These are phyloP conservation scores for Melanotaenia parkinsoni DNA, from an alignment of 2,797 vertebrate species.

Conservation along the genomic window DNA sequence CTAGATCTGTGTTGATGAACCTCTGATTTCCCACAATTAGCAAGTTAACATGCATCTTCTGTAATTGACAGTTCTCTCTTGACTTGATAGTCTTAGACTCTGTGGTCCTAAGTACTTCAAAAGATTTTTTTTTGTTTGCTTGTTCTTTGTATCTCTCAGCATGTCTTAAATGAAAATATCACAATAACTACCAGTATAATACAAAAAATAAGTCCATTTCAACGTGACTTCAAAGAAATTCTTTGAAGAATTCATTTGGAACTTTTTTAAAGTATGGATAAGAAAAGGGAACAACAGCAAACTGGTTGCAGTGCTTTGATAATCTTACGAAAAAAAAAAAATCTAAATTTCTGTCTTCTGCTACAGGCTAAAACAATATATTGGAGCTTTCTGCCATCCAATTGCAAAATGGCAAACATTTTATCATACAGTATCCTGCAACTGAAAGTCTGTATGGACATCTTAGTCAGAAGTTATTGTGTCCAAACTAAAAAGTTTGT, in stretches of 20 bases:
- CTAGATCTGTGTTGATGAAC: slow-evolving; percentile 35
- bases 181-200: neutral
- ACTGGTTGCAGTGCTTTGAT: neutral
- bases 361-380: neutral
- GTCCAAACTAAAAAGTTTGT: slow-evolving; percentile 59
- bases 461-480: slow-evolving; percentile 39
- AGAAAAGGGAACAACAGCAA: neutral
- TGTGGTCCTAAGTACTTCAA: neutral
- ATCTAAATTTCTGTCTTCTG: neutral
- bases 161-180: neutral
- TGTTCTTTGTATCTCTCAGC: neutral
- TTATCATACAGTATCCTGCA: slow-evolving; percentile 14
- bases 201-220: neutral
- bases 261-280: neutral
- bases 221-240: neutral
- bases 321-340: neutral
- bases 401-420: slow-evolving; percentile 38
- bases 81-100: neutral
- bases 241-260: too few species aligned
- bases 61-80: slow-evolving; percentile 19
- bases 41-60: slow-evolving; percentile 15
- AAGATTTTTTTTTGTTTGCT: too few species aligned
- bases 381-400: slow-evolving; percentile 4
- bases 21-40: slow-evolving; percentile 53
- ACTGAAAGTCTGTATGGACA: slow-evolving; percentile 61